These are phyloP conservation scores for Ectemnius cavifrons DNA, from an alignment of 2,888 invertebrate genomes.

Conservation along the genomic window DNA sequence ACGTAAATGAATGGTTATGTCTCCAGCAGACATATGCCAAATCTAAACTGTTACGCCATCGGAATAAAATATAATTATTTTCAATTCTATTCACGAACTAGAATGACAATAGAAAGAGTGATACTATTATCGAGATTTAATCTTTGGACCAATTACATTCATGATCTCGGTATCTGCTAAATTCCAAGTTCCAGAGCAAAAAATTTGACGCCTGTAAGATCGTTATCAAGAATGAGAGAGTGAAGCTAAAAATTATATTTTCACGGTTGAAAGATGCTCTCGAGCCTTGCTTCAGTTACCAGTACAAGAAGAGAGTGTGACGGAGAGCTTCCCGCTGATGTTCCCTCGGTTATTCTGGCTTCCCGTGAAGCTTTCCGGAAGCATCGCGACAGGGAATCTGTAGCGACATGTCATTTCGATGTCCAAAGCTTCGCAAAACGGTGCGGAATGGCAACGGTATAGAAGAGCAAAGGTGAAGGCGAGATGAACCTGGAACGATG, in stretches of 20 bases:
- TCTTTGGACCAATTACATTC: no score
- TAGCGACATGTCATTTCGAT: constrained; percentile 55
- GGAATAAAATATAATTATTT: not conserved
- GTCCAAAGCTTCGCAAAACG: constrained; percentile 47
- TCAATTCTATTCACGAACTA: not conserved
- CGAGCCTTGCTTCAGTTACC: constrained; percentile 30
- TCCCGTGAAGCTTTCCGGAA: constrained; percentile 35
- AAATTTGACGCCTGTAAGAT: constrained; percentile 29
- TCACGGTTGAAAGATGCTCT: constrained; percentile 45
- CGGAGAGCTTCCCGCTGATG: constrained; percentile 12
- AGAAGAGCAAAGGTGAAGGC: constrained; percentile 13
- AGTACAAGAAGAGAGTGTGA: constrained; percentile 33
- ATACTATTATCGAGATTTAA: not conserved
- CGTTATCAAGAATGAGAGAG: constrained; percentile 15
- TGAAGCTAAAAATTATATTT: constrained; percentile 51
- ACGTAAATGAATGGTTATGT: not conserved
- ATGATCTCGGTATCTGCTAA: not conserved
- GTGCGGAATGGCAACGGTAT: constrained; percentile 18
- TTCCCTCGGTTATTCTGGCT: constrained; percentile 45
- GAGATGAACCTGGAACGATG: constrained; percentile 2
- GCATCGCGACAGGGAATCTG: constrained; percentile 58
- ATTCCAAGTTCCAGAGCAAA: not conserved
- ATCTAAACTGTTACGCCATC: not conserved
- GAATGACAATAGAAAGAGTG: not conserved
- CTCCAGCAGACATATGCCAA: not conserved